A percentile compares a stretch with the other conserved stretches of the same genome.
phyloP scores from a whole-genome alignment of 2,797 vertebrate species.

The Macrochelys suwanniensis region DNA sequence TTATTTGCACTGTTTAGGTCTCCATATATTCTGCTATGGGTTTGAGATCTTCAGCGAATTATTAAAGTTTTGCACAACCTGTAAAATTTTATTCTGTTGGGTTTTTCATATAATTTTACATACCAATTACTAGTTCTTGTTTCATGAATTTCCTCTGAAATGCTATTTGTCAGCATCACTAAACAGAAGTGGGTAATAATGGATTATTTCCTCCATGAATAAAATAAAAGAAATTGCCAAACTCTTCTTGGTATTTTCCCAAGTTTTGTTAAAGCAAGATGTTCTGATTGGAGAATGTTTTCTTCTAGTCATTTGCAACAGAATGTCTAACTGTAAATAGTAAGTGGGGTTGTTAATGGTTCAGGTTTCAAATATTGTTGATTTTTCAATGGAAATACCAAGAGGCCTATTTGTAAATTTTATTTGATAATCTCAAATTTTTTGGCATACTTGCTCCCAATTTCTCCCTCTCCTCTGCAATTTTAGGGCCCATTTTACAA shows the following conservation, averaged over 20 bases:
- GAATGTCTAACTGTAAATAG: neutral
- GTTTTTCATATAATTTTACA: neutral
- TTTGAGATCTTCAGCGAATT: neutral
- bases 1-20: neutral
- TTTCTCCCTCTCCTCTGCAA: neutral
- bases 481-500: neutral
- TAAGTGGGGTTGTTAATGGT: neutral
- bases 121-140: neutral
- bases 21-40: neutral
- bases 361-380: neutral
- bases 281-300: neutral
- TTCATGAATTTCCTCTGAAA: neutral
- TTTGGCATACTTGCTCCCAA: neutral
- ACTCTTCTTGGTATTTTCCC: neutral
- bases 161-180: neutral
- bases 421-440: neutral
- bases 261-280: neutral
- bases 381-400: neutral
- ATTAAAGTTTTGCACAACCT: neutral
- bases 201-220: neutral
- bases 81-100: neutral
- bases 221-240: neutral
- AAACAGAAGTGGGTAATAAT: neutral
- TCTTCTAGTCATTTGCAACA: neutral
- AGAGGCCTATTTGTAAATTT: neutral